Base-by-base conservation (phyloP, 2,888 invertebrate species). In the Pseudanteris insignis region DNA sequence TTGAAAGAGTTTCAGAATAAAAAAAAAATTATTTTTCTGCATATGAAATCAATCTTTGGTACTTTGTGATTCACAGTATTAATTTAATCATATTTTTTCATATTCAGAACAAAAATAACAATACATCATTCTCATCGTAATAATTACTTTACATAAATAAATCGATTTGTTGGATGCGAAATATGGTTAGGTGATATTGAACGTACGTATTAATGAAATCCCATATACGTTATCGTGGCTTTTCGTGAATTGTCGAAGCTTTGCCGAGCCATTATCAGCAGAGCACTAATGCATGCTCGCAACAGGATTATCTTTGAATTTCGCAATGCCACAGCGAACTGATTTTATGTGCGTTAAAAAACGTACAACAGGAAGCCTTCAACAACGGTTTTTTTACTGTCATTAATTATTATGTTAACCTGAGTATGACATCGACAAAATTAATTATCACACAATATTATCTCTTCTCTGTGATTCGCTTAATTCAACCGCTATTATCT, bases 261-360 rank as follows among this genome's bases (percentile, higher is more conserved):
- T 60, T 53, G 63, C 51, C 55, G 44, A 47, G 55, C 70, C 71
- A 71, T 73, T 67, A 71, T 69, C 64, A 57, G 63, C 60, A 60
- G 62, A 50, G 65, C 66, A 64, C 65, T 71, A 69, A 70, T 72
- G 68, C 69, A 70, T 51, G 58, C 63, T 59, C 41, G 64, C 65
- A 67, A 69, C 67, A 62, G 66, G 68, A 71, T 72, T 70, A 73
- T 69, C 67, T 63, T 63, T 66, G 64, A 70, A 68, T 72, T 70
- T 66, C 61, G 48, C 43, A 65, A 59, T 37, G 18, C 40, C 58
- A 62, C 44, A 65, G 59, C 59, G 58, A 18, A 32, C 48, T n/a
- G n/a, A 24, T 43, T 48, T 43, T 43, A 53, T 53, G 38, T 26
- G 36, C 36, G 46, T 40, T 33, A 44, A 61, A 61, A 61, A 61